Conservation (phyloP, 2,888 invertebrate species). For the Hemistola chrysoprasaria region DNA sequence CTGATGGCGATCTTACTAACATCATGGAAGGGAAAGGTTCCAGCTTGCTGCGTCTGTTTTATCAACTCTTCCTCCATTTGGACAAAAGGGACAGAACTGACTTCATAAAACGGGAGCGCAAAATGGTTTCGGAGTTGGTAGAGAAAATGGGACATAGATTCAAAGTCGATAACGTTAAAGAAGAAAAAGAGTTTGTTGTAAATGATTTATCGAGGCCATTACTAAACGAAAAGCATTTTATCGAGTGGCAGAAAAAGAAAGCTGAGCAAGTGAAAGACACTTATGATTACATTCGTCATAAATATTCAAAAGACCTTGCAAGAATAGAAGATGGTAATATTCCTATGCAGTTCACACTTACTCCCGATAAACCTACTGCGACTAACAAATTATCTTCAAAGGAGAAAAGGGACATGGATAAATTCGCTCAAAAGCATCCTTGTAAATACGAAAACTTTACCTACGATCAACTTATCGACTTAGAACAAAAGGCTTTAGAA, state of each 20-base stretch:
- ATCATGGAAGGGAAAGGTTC: slow-evolving; percentile 77
- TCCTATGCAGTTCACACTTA: slow-evolving; percentile 34
- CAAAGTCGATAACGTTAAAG: slow-evolving; percentile 53
- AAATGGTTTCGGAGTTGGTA: slow-evolving; percentile 63
- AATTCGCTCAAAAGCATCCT: slow-evolving; percentile 55
- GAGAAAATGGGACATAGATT: slow-evolving; percentile 65
- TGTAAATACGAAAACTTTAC: slow-evolving; percentile 63
- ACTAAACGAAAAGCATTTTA: slow-evolving; percentile 69
- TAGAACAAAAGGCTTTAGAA: slow-evolving; percentile 54
- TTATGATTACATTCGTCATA: slow-evolving; percentile 63
- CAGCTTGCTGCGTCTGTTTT: slow-evolving; percentile 80
- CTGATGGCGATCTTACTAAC: slow-evolving; percentile 64
- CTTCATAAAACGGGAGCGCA: slow-evolving; percentile 74
- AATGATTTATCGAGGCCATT: slow-evolving; percentile 71
- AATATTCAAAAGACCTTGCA: slow-evolving; percentile 59
- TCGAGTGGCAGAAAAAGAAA: slow-evolving; percentile 83
- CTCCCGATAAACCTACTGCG: slow-evolving; percentile 17
- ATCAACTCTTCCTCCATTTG: slow-evolving; percentile 82
- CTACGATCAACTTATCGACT: slow-evolving; percentile 59
- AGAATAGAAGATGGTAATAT: slow-evolving; percentile 55
- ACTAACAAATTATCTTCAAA: slow-evolving; percentile 37
- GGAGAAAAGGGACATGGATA: slow-evolving; percentile 60
- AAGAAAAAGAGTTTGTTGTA: slow-evolving; percentile 52
- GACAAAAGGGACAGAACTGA: slow-evolving; percentile 81
- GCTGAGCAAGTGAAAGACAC: slow-evolving; percentile 65